A percentile compares a stretch with the other conserved stretches of the same genome.
These are phyloP conservation scores for Drosophila gaucha DNA, from an alignment of 2,888 invertebrate species.

Conservation along the genomic window DNA sequence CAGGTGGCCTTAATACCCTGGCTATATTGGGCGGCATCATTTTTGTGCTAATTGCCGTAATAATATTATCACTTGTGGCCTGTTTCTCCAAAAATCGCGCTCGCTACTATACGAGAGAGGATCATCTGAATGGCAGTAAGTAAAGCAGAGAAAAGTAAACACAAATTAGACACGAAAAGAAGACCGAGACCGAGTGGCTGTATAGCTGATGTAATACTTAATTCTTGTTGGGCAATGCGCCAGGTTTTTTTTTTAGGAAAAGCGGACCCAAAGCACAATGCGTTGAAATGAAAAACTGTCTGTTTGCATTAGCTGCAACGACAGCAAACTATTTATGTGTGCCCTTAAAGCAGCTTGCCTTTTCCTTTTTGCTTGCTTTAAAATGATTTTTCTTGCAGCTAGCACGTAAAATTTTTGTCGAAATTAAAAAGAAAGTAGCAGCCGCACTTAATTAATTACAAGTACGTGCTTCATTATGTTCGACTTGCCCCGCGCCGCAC, in stretches of 20 bases:
- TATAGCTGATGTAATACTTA: slow-evolving; percentile 22
- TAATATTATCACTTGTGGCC: slow-evolving; percentile 83
- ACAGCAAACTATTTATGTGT: slow-evolving; percentile 45
- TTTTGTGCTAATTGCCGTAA: slow-evolving; percentile 83
- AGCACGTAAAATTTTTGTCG: slow-evolving; percentile 41
- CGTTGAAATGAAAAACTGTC: slow-evolving; percentile 59
- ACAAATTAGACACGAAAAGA: slow-evolving; percentile 14
- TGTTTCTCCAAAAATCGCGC: slow-evolving; percentile 90
- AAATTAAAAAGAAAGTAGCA: slow-evolving; percentile 70
- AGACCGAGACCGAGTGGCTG: slow-evolving; percentile 13
- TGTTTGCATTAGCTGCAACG: slow-evolving; percentile 23
- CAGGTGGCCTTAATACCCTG: slow-evolving; percentile 86
- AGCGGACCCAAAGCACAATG: slow-evolving; percentile 30
- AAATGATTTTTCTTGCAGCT: slow-evolving; percentile 3
- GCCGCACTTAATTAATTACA: slow-evolving; percentile 80
- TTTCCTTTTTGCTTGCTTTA: neutral
- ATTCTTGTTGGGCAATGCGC: slow-evolving; percentile 48
- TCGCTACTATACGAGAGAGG: slow-evolving; percentile 92
- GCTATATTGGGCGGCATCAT: slow-evolving; percentile 84
- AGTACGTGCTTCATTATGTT: slow-evolving; percentile 75
- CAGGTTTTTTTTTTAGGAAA: slow-evolving; percentile 26
- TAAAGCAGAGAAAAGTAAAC: slow-evolving; percentile 20
- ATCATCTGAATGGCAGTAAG: slow-evolving; percentile 85
- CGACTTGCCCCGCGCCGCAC: slow-evolving; percentile 11
- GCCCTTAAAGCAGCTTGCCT: neutral